Base-by-base conservation (phyloP, 64 coral and sea anemone species). In the Catalaphyllia jardinei region DNA sequence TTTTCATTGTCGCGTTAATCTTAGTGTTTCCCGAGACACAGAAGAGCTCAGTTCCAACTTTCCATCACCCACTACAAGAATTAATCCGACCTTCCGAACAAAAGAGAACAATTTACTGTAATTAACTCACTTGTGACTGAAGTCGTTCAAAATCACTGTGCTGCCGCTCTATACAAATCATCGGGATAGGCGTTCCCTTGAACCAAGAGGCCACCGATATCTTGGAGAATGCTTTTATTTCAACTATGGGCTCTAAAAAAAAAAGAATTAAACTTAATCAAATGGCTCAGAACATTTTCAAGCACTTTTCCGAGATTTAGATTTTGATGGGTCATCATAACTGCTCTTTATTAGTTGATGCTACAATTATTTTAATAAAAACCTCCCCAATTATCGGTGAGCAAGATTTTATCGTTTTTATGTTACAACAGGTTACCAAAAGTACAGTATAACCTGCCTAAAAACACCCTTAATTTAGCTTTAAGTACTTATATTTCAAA, bases 231-330 rank as follows among this genome's bases (percentile, higher is more conserved):
- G 60, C 87, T 49, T 79, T 38, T 67, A 89, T 67, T 89, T 89
- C 75, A 79, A 79, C 75, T 29, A 89, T 67, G 22, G 87, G 75
- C 75, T 89, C 87, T 89, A 20, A 12, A 89, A 24, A 49, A 13
- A 16, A 38, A 3, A n/a, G n/a, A n/a, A 4, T 27, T 10, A 69
- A 69, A 25, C 4, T 0, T n/a, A 10, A 27, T 2, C 42, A 46
- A 69, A 1, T 24, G 10, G 65, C n/a, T 69, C 10, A 67, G 0
- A 67, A 25, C 19, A 67, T 7, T 46, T 46, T 46, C 42, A 5
- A 46, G 42, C 42, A 46, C 42, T 46, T 46, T n/a, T 46, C 7
- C 42, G 29, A 6, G 25, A n/a, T 1, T 27, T n/a, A 69, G 8
- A 25, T 1, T n/a, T 46, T 46, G 3, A 4, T 4, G 42, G 42